A percentile compares a stretch with the other conserved stretches of the same genome.
Evolutionary conservation across 2,113 vertebrate species (phyloP).

Genomic region (Myrmophylax atrothorax): DNA sequence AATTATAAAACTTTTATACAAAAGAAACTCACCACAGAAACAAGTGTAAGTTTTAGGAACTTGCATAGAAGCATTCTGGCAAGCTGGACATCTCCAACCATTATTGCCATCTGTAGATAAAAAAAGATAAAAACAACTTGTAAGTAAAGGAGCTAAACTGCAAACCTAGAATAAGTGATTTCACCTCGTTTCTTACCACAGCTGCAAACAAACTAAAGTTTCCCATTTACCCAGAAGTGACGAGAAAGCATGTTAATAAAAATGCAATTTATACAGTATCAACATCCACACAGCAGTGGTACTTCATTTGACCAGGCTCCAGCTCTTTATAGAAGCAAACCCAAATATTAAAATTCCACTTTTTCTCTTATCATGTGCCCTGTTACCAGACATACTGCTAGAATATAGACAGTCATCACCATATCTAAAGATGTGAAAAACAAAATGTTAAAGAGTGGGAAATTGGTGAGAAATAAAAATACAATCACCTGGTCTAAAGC

Average conservation of each 20-base stretch:
- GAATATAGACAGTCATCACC: background rate
- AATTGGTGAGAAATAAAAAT: background rate
- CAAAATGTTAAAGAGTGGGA: background rate
- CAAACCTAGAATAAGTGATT: background rate
- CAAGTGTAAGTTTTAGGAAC: slow-evolving; percentile 88
- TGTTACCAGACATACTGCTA: background rate
- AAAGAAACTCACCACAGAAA: slow-evolving; percentile 90
- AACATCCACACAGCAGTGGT: background rate
- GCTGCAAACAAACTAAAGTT: background rate
- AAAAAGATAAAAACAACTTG: background rate
- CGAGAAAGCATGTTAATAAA: background rate
- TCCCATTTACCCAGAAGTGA: background rate
- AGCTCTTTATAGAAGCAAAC: background rate
- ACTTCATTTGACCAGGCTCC: background rate
- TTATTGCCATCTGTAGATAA: slow-evolving; percentile 83
- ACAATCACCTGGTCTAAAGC: background rate
- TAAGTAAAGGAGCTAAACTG: background rate
- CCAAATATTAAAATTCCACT: background rate
- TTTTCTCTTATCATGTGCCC: background rate
- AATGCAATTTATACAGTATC: background rate
- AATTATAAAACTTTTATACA: background rate
- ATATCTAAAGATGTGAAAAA: background rate
- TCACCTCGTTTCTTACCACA: background rate
- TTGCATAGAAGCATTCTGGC: slow-evolving; percentile 90
- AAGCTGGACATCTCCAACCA: slow-evolving; percentile 97